Evolutionary conservation across 1,140 invertebrate genomes (phyloP), one percentile per base, ranked within the genome.

Genomic region (Drosophila tani): DNA sequence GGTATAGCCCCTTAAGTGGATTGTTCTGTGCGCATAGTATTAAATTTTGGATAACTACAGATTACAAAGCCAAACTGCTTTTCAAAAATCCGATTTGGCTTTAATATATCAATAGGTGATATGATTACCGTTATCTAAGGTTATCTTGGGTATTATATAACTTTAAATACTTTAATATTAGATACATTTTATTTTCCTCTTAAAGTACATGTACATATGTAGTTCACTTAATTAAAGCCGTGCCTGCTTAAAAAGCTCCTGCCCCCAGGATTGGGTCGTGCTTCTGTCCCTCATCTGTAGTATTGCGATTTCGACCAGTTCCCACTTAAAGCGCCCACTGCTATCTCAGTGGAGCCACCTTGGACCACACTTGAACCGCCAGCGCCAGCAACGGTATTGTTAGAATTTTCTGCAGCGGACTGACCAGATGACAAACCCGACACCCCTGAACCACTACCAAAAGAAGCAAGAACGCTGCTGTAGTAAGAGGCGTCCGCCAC

Each of bases 401-500:
- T 53, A 17, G 63, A 38, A 19, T 14, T 46, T 7, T 21, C 15
- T 17, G 32, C 17, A 55, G 73, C 7, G 11, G 75, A 21, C 2
- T 46, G 35, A 35, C n/a, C 27, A 17, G 27, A n/a, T 24, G 7
- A 21, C 38, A 35, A 27, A 1, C 57, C 58, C 6, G 38, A 27
- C 7, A 21, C 32, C 2, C 53, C 75, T n/a, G 60, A 50, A 12
- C 67, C 66, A 47, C 86, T 86, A 5, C 86, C 91, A 43, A 92
- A 92, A 1, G 91, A 87, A 32, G 87, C 91, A 2, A 92, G 50
- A 5, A 92, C 91, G 55, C 91, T 92, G 57, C 91, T 92, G 51
- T 92, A 92, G 64, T 92, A 92, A 1, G 91, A 92, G 19, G 91
- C 91, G 67, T 92, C 91, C 3, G 91, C 91, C 51, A 92, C 88